Base-by-base conservation (phyloP, 1,140 invertebrate genomes). In the Bombyx mandarina region DNA sequence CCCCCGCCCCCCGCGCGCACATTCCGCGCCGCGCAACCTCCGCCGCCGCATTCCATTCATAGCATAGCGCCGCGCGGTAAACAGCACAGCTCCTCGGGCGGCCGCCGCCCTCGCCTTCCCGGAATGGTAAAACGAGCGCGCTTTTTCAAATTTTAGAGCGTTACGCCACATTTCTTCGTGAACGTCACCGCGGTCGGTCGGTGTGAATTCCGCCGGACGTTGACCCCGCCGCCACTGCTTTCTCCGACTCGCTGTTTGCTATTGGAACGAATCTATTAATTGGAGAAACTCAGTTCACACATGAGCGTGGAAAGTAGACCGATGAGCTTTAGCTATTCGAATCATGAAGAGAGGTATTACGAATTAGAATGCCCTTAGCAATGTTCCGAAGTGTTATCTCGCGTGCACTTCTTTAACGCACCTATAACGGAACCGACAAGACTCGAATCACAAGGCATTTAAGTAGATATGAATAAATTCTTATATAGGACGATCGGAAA, bases 191-290 rank as follows among this genome's bases (percentile, higher is more conserved):
- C 81, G 75, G 73, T 73, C 73, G 78, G 75, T 57, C 78, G 79
- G 71, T 78, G 79, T 81, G 77, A 77, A 83, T 84, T 81, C 81
- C 73, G 69, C 63, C 81, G 81, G 81, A 73, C 80, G 66, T 81
- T 82, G 83, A 86, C 79, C 83, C 63, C 56, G 66, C 69, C 69
- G 73, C 59, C 71, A 67, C 69, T 73, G 81, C 79, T 85, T 83
- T 85, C 83, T 84, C 80, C 78, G 70, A 66, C 75, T 73, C 72
- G 74, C 77, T 83, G 71, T 82, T 82, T 85, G 75, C 83, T 82
- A 87, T 85, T 84, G 83, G 82, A 87, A 87, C 83, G 80, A 87
- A 85, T 87, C 82, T 85, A 87, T 85, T 87, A 85, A 87, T 85
- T 87, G 82, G 79, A 84, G 83, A 85, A 87, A 85, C 82, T 84